Base-by-base conservation (phyloP, 2,797 vertebrate species). In the Glyptemys insculpta region DNA sequence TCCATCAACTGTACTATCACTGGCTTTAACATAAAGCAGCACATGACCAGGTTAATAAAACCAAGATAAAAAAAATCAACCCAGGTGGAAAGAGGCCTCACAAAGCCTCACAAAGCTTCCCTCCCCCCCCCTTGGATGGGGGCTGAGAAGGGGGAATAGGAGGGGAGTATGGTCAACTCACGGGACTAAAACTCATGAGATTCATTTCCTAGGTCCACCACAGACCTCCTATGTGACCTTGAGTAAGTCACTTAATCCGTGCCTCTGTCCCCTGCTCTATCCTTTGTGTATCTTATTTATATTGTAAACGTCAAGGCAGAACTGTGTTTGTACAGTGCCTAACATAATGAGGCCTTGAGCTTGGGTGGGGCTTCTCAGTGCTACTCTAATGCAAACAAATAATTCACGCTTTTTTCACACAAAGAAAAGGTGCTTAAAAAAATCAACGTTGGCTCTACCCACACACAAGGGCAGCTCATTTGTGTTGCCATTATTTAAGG, bases 51-150 rank as follows among this genome's bases (percentile, higher is more conserved):
- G n/a, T 41, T 72, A 72, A 37, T 37, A 72, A 72, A 41, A 72
- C 5, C n/a, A 41, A 72, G 5, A 72, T 23, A 41, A 23, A 72
- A 44, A 57, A 72, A 41, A 37, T 23, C 19, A 72, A 78, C 27
- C 41, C 44, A 44, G 15, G 16, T 49, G 68, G 31, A 27, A 83
- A 37, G 47, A 0, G 0, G 0, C 50, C n/a, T n/a, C n/a, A n/a
- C n/a, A n/a, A n/a, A 8, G 8, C 19, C 86, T 44, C 81, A 76
- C 12, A 31, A 80, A 41, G 31, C 2, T 27, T 5, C 2, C 6
- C 12, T 3, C 3, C 59, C 49, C 15, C 41, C 49, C 4, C 34
- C 25, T 91, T 29, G 31, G n/a, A 10, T 37, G n/a, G 5, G 19
- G 19, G 29, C 29, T 31, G 14, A 34, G 6, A 10, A 62, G 19